phyloP scores from a whole-genome alignment of 2,888 invertebrate species.

The Polydrusus tereticollis region DNA sequence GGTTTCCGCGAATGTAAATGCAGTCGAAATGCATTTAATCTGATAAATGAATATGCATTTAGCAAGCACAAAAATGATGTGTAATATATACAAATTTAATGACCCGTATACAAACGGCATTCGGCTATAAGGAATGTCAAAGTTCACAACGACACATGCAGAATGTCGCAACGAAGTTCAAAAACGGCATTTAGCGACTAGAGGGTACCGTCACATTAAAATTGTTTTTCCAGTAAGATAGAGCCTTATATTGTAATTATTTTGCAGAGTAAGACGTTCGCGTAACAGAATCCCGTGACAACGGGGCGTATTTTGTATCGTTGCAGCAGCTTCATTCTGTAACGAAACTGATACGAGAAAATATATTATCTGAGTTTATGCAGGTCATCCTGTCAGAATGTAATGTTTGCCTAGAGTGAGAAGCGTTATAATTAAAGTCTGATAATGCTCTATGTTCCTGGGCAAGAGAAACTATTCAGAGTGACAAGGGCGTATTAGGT shows the following conservation, averaged over 20 bases:
- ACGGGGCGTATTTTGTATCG: no score
- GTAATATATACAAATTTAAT: background rate
- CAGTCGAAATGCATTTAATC: background rate
- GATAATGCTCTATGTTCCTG: conserved; percentile 21
- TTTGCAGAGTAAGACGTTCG: no score
- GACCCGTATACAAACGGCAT: background rate
- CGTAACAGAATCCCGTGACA: no score
- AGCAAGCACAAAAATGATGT: background rate
- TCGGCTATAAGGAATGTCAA: background rate
- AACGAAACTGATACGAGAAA: background rate
- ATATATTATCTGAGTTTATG: background rate
- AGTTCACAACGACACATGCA: background rate
- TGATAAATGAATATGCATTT: conserved; percentile 24
- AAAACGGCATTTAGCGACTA: background rate
- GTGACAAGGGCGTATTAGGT: conserved; percentile 35
- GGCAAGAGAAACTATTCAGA: background rate
- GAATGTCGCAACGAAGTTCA: conserved; percentile 16
- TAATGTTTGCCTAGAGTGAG: no score
- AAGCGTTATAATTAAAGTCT: background rate
- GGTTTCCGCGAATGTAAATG: background rate
- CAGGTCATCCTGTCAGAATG: no score
- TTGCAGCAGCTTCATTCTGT: no score
- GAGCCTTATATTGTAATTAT: background rate
- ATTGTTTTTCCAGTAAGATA: conserved; percentile 12
- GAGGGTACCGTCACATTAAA: conserved; percentile 13